phyloP scores from a whole-genome alignment of 1,140 invertebrate species.

The Zaprionus kolodkinae region DNA sequence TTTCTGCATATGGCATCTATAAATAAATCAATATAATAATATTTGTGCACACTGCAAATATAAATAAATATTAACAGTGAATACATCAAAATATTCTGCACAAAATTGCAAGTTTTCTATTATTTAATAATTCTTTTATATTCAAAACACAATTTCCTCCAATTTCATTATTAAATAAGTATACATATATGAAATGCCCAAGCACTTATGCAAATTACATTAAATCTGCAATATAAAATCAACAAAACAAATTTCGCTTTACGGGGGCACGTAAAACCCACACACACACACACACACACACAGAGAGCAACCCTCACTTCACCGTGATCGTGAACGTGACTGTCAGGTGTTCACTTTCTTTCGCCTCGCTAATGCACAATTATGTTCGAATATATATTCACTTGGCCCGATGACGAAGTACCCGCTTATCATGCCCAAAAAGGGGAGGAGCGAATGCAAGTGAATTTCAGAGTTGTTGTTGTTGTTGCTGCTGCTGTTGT shows the following conservation, averaged over 20 bases:
- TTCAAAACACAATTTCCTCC: neutral
- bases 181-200: neutral
- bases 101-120: too few relatives aligned
- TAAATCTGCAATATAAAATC: neutral
- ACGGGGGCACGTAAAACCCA: slow-evolving; percentile 30
- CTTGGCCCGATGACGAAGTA: slow-evolving; percentile 25
- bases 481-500: slow-evolving; percentile 1
- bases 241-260: neutral
- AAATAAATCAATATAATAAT: neutral
- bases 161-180: neutral
- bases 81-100: neutral
- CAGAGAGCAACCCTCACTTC: slow-evolving; percentile 17
- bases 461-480: slow-evolving; percentile 28
- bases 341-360: slow-evolving; percentile 67
- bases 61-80: neutral
- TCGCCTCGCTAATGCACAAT: slow-evolving; percentile 36
- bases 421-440: slow-evolving; percentile 10
- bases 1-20: neutral
- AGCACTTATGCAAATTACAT: neutral
- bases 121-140: neutral
- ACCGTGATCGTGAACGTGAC: slow-evolving; percentile 65
- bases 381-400: slow-evolving; percentile 17
- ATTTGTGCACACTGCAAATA: neutral
- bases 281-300: slow-evolving; percentile 22
- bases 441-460: slow-evolving; percentile 29